Percentiles rank a stretch among this genome's conserved stretches.
phyloP scores from a whole-genome alignment of 2,113 vertebrate species.

The Platichthys stellatus region DNA sequence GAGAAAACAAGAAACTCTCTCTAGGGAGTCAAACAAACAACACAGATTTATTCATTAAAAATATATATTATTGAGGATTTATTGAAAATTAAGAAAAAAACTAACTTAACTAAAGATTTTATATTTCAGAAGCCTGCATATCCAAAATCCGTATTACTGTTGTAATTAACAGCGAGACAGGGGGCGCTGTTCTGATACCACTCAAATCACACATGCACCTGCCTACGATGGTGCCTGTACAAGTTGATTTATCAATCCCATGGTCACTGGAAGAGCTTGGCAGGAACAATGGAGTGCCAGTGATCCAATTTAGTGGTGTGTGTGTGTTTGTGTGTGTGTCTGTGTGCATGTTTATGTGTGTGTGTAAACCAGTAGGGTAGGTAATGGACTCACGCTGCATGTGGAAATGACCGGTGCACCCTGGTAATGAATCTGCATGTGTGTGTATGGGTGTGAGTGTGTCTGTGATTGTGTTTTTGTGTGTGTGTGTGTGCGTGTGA shows the following conservation, averaged over 20 bases:
- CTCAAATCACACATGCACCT: constrained; percentile 25
- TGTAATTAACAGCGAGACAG: background rate
- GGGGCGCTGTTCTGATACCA: constrained; percentile 9
- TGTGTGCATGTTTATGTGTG: constrained; percentile 40
- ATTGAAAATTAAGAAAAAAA: background rate
- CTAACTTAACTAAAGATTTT: too few species aligned
- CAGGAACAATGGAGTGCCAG: constrained; percentile 59
- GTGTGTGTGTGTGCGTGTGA: constrained; percentile 28
- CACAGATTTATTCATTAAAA: background rate
- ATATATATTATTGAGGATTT: background rate
- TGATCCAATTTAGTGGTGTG: constrained; percentile 65
- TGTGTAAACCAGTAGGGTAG: constrained; percentile 66
- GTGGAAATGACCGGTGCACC: constrained; percentile 63
- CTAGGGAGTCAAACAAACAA: background rate
- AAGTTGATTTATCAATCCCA: constrained; percentile 62
- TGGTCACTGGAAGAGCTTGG: constrained; percentile 54
- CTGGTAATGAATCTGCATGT: constrained; percentile 77
- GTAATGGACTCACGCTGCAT: constrained; percentile 66
- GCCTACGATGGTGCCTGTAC: constrained; percentile 21
- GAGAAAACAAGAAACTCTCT: constrained; percentile 24
- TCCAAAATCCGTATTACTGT: background rate
- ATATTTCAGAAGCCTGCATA: background rate
- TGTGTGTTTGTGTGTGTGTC: constrained; percentile 48
- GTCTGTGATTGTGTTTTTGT: constrained; percentile 11
- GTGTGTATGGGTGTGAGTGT: constrained; percentile 31